Percentiles rank a stretch among this genome's conserved stretches.
phyloP scores from a whole-genome alignment of 1,140 invertebrate species.

The Phocides pigmalion region DNA sequence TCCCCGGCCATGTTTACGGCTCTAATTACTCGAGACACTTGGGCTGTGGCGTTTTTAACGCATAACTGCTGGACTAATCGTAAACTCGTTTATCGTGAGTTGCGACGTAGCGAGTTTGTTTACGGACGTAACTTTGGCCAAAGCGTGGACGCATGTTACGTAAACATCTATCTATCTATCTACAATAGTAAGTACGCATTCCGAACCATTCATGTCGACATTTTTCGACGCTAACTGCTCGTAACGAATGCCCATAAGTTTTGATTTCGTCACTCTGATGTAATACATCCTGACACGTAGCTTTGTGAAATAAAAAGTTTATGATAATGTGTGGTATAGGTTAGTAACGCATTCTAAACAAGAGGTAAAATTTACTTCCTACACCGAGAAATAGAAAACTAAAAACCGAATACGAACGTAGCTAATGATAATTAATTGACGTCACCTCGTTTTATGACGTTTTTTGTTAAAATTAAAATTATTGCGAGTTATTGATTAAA shows the following conservation, averaged over 20 bases:
- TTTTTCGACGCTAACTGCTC: constrained; percentile 24
- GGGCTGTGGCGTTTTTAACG: constrained; percentile 2
- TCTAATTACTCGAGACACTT: constrained; percentile 6
- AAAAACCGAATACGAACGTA: too few species aligned
- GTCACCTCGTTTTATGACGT: too few species aligned
- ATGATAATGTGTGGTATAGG: too few species aligned
- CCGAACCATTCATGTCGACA: constrained; percentile 30
- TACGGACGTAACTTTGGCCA: constrained; percentile 18
- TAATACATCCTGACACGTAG: constrained; percentile 1
- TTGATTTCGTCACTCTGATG: constrained; percentile 15
- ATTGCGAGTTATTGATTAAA: too few species aligned
- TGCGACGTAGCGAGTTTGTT: constrained; percentile 9
- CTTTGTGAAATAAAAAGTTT: too few species aligned
- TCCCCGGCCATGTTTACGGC: background rate
- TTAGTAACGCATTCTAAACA: too few species aligned
- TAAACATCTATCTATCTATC: constrained; percentile 15
- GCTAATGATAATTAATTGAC: too few species aligned
- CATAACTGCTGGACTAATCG: background rate
- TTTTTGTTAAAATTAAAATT: too few species aligned
- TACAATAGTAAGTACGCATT: constrained; percentile 17
- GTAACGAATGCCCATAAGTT: constrained; percentile 21
- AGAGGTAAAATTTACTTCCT: too few species aligned
- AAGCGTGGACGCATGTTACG: constrained; percentile 21
- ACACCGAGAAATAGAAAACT: too few species aligned
- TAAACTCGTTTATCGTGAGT: constrained; percentile 4